A percentile compares a stretch with the other conserved stretches of the same genome.
Evolutionary conservation across 2,888 invertebrate species (phyloP).

Genomic region (Cylloceria caligata): DNA sequence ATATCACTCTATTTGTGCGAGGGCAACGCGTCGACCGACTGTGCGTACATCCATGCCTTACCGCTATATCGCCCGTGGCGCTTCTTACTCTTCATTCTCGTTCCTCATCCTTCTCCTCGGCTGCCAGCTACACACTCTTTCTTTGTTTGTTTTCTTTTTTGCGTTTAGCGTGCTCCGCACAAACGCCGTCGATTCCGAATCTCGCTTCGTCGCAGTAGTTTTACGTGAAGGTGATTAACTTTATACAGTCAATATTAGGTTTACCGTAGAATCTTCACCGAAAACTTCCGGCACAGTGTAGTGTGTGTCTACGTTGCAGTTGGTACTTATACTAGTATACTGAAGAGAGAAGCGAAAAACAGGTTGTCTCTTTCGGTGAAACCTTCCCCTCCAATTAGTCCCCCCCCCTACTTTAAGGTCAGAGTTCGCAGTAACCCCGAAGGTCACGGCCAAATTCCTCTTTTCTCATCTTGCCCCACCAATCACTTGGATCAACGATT

Average conservation of each 20-base stretch:
- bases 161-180: neutral
- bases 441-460: conserved; percentile 69
- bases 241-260: neutral
- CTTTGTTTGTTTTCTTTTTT: neutral
- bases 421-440: conserved; percentile 66
- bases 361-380: conserved; percentile 23
- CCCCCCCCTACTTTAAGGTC: conserved; percentile 53
- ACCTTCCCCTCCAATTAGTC: conserved; percentile 63
- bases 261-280: conserved; percentile 3
- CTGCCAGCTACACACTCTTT: conserved; percentile 14
- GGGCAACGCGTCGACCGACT: neutral
- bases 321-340: conserved; percentile 8
- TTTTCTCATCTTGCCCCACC: conserved; percentile 63
- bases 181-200: conserved; percentile 2
- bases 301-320: conserved; percentile 5
- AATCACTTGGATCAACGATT: conserved; percentile 34
- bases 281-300: neutral
- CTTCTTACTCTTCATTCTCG: neutral
- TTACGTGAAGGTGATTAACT: neutral
- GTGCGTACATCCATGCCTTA: neutral
- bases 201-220: neutral
- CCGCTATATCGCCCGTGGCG: conserved; percentile 16
- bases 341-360: conserved; percentile 6
- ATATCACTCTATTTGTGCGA: conserved; percentile 28
- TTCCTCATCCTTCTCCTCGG: neutral